These are phyloP conservation scores for Sipha flava DNA, from an alignment of 1,140 invertebrate species.

Conservation along the genomic window DNA sequence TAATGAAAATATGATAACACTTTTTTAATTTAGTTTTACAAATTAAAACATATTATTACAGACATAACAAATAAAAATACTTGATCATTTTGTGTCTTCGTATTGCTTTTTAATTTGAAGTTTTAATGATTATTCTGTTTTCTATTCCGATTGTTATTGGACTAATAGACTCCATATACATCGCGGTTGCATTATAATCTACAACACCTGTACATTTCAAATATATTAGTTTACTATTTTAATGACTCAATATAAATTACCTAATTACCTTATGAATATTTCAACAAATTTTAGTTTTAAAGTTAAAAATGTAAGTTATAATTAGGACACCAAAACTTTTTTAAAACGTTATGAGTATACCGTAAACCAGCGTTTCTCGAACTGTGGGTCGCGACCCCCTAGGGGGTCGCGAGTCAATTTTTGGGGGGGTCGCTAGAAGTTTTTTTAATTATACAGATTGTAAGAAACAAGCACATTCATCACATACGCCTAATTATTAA, in stretches of 20 bases:
- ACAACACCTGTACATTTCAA: background rate
- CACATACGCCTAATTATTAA: too few species aligned
- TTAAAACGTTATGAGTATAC: too few species aligned
- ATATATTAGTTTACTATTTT: background rate
- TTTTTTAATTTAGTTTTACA: too few species aligned
- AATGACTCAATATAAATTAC: background rate
- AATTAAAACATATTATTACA: background rate
- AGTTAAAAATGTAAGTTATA: background rate
- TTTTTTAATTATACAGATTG: too few species aligned
- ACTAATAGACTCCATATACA: background rate
- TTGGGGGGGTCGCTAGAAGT: too few species aligned
- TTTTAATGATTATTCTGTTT: background rate
- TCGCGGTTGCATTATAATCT: background rate
- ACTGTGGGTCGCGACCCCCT: too few species aligned
- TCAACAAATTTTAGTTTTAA: background rate
- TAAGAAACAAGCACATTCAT: too few species aligned
- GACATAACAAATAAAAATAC: background rate
- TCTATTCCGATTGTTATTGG: background rate
- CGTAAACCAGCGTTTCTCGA: too few species aligned
- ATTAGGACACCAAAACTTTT: too few species aligned
- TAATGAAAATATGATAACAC: too few species aligned
- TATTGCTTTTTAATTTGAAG: background rate
- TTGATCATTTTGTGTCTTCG: background rate
- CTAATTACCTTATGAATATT: background rate
- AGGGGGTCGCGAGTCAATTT: too few species aligned